phyloP scores from a whole-genome alignment of 2,113 vertebrate species.

The Brachyhypopomus gauderio region DNA sequence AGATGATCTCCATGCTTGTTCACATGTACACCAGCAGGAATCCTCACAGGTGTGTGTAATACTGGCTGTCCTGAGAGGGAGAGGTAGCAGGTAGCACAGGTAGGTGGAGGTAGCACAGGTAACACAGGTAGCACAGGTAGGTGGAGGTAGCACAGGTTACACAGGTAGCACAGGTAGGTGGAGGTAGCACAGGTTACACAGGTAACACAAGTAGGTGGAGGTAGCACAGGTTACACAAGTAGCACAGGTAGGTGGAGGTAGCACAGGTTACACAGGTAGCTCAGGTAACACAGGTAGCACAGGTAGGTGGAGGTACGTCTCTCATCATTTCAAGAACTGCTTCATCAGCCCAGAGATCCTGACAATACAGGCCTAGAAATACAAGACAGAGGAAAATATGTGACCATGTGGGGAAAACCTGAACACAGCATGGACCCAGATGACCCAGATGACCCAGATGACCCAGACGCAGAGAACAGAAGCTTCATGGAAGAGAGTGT shows the following conservation, averaged over 20 bases:
- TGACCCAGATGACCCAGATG: neutral
- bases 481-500: neutral
- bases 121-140: no score
- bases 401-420: neutral
- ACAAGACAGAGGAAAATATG: neutral
- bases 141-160: no score
- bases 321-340: no score
- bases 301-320: no score
- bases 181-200: no score
- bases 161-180: no score
- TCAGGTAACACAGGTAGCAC: no score
- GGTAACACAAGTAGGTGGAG: no score
- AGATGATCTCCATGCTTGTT: constrained; percentile 32
- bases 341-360: neutral
- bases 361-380: neutral
- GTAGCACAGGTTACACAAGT: no score
- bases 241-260: no score
- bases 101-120: no score
- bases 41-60: constrained; percentile 48
- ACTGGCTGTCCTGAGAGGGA: constrained; percentile 25
- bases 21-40: constrained; percentile 40
- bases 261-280: no score
- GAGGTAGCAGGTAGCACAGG: neutral
- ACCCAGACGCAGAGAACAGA: neutral
- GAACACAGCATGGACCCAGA: neutral